Evolutionary conservation across 2,113 vertebrate genomes (phyloP).

Genomic region (Lepidiolamprologus cunningtoni): DNA sequence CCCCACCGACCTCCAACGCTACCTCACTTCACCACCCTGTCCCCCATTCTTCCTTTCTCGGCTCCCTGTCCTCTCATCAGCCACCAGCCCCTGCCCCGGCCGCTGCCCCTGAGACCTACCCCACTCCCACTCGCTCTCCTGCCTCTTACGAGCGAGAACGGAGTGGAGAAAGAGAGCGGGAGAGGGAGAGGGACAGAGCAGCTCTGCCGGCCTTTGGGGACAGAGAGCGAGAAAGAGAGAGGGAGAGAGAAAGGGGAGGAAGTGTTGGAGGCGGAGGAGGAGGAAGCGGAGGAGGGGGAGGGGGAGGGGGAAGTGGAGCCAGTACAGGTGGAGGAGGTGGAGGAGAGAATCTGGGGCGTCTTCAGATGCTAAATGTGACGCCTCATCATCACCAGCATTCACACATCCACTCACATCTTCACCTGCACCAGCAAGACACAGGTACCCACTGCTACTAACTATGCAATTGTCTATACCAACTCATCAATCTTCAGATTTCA

Average conservation of each 20-base stretch:
- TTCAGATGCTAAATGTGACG: slow-evolving; percentile 98
- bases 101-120: slow-evolving; percentile 70
- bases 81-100: slow-evolving; percentile 69
- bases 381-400: slow-evolving; percentile 99
- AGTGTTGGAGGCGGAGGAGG: slow-evolving; percentile 72
- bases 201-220: slow-evolving; percentile 55
- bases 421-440: slow-evolving; percentile 98
- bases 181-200: slow-evolving; percentile 58
- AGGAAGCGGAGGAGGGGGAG: slow-evolving; percentile 68
- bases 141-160: slow-evolving; percentile 60
- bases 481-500: neutral
- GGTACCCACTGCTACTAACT: slow-evolving; percentile 76
- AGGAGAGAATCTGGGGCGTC: slow-evolving; percentile 89
- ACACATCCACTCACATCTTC: slow-evolving; percentile 98
- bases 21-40: slow-evolving; percentile 62
- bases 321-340: slow-evolving; percentile 77
- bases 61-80: slow-evolving; percentile 63
- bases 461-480: neutral
- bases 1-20: slow-evolving; percentile 58
- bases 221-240: slow-evolving; percentile 59
- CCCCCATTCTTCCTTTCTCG: slow-evolving; percentile 68
- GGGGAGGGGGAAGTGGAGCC: slow-evolving; percentile 72
- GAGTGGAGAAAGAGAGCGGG: slow-evolving; percentile 64
- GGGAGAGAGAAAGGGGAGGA: slow-evolving; percentile 69
- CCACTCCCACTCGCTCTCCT: slow-evolving; percentile 73